Percentiles rank a stretch among this genome's conserved stretches.
Evolutionary conservation across 2,797 vertebrate genomes (phyloP).

Genomic region (Sparidentex hasta): DNA sequence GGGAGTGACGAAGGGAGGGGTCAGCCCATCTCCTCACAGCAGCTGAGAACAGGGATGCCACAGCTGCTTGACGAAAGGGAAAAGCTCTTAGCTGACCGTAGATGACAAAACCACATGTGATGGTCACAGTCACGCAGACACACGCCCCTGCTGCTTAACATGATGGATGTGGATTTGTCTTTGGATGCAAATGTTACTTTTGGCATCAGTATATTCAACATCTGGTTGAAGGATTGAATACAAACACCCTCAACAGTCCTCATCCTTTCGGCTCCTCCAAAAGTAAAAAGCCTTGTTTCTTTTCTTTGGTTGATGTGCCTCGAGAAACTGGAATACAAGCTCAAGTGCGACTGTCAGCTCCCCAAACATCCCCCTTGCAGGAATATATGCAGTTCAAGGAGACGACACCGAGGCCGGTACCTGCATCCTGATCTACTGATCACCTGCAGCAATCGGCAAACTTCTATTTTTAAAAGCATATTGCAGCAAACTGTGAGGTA

Average conservation of each 20-base stretch:
- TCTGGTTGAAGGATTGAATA: background rate
- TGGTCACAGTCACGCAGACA: constrained; percentile 31
- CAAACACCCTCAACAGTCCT: too few relatives aligned
- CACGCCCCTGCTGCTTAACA: constrained; percentile 20
- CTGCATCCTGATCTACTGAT: background rate
- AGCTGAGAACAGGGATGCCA: constrained; percentile 47
- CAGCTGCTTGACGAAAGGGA: constrained; percentile 44
- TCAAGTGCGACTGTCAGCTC: background rate
- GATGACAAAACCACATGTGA: constrained; percentile 35
- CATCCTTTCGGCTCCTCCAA: background rate
- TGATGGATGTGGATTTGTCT: constrained; percentile 27
- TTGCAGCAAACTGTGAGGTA: background rate
- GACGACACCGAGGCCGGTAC: background rate
- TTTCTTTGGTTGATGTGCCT: background rate
- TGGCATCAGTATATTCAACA: constrained; percentile 7
- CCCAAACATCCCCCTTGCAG: background rate
- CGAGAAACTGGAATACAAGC: background rate
- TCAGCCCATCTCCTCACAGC: constrained; percentile 39
- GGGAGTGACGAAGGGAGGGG: constrained; percentile 40
- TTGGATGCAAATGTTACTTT: constrained; percentile 24
- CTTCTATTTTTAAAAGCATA: background rate
- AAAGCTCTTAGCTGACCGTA: constrained; percentile 33
- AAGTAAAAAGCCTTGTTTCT: background rate
- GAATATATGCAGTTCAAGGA: constrained; percentile 18
- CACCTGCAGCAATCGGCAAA: background rate